These are phyloP conservation scores for Agrotis ipsilon DNA, from an alignment of 2,888 invertebrate genomes.

Conservation along the genomic window DNA sequence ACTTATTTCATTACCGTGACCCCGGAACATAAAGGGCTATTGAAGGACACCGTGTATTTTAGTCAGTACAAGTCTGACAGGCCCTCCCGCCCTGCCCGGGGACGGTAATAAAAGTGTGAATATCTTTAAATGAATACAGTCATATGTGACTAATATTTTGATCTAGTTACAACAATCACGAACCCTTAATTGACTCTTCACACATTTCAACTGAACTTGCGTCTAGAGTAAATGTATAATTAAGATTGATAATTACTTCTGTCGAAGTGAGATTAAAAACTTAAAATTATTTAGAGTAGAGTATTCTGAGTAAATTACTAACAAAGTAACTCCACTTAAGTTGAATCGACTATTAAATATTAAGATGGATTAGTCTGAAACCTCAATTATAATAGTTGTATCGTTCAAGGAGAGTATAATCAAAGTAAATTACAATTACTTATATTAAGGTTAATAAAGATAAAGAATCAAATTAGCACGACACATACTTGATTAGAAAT, in stretches of 20 bases:
- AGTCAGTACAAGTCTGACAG: too few species aligned
- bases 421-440: background rate
- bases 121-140: background rate
- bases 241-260: constrained; percentile 49
- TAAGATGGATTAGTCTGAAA: constrained; percentile 15
- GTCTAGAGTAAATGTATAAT: constrained; percentile 44
- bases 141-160: background rate
- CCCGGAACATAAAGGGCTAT: too few species aligned
- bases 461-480: background rate
- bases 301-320: constrained; percentile 24
- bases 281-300: constrained; percentile 40
- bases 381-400: constrained; percentile 23
- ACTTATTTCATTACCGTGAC: too few species aligned
- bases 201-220: constrained; percentile 37
- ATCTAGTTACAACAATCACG: background rate
- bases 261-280: constrained; percentile 53
- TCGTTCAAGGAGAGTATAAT: constrained; percentile 1
- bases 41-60: too few species aligned
- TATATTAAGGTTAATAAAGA: background rate
- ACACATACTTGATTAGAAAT: too few species aligned
- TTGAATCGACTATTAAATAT: constrained; percentile 22
- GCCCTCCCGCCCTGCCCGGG: too few species aligned
- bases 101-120: too few species aligned
- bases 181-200: constrained; percentile 21
- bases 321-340: constrained; percentile 21